A percentile compares a stretch with the other conserved stretches of the same genome.
Conservation (phyloP, 2,797 vertebrate genomes). For the Thunnus albacares region DNA sequence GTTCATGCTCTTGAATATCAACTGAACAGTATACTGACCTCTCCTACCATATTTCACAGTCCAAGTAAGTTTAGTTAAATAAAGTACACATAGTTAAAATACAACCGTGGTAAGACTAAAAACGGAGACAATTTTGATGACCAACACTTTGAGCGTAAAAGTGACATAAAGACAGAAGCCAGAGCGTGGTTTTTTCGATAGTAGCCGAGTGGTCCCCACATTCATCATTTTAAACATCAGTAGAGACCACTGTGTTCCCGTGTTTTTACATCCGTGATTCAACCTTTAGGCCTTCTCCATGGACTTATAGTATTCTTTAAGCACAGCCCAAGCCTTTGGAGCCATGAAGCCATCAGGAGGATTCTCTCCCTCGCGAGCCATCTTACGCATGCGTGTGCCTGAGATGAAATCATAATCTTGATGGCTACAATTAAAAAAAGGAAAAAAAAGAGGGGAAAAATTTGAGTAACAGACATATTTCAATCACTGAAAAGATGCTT, state of each 20-base stretch:
- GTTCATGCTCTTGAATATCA: background rate
- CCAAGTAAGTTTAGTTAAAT: conserved; percentile 46
- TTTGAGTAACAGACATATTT: conserved; percentile 32
- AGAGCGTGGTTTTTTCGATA: conserved; percentile 45
- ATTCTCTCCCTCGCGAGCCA: conserved; percentile 95
- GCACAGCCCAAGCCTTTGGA: conserved; percentile 94
- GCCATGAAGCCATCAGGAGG: conserved; percentile 99
- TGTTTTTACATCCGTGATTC: background rate
- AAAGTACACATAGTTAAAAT: conserved; percentile 63
- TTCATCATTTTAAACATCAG: conserved; percentile 68
- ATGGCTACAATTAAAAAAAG: conserved; percentile 83
- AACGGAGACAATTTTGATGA: conserved; percentile 77
- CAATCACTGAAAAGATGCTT: conserved; percentile 44
- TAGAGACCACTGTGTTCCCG: conserved; percentile 56
- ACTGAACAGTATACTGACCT: background rate
- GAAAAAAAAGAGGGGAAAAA: background rate
- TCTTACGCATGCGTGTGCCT: conserved; percentile 96
- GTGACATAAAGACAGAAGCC: conserved; percentile 54
- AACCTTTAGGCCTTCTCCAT: conserved; percentile 92
- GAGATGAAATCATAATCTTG: conserved; percentile 99
- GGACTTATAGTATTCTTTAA: conserved; percentile 96
- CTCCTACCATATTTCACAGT: conserved; percentile 31
- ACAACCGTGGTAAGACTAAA: conserved; percentile 83
- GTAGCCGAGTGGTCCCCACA: conserved; percentile 87
- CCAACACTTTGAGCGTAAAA: conserved; percentile 56